Evolutionary conservation across 2,797 vertebrate species (phyloP), one percentile per base, ranked within the genome.

Genomic region (Myiothlypis coronata): DNA sequence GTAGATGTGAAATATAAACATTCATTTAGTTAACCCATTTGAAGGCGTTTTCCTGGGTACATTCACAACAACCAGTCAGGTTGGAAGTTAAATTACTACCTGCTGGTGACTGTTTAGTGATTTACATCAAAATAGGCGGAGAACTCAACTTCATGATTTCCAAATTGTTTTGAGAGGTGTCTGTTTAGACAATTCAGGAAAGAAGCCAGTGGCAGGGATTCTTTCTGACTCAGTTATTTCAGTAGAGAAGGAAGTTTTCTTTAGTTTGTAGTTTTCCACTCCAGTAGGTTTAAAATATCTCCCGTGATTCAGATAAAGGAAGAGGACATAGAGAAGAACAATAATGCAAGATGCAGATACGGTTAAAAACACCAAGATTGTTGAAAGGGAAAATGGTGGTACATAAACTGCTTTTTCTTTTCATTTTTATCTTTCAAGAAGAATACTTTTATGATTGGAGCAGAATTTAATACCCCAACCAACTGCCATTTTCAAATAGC

Each of bases 191-290:
- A 75, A 89, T 46, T 87, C 74, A 79, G 65, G 52, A 76, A 76
- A 89, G 64, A 41, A 86, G 12, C 7, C 67, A 64, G 28, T n/a
- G 49, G 83, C 63, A 82, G 47, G 27, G 23, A 81, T 79, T 95
- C 77, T 39, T 90, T 83, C 88, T 86, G 82, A 91, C 17, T 95
- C 83, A 90, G 39, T 64, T 88, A 61, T 55, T 69, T 86, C 47
- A 64, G 55, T 6, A 52, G 39, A 83, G 17, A 68, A 78, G 28
- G 34, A 79, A 84, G 32, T 27, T 88, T 78, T 65, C 84, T 69
- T 69, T 41, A 50, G 41, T 72, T 75, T 71, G 26, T 57, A 69
- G 52, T 61, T 82, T 92, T 56, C 37, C 37, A 70, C 30, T 67
- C 67, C 43, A 39, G 20, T 6, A 80, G 30, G 10, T 76, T 92